phyloP scores from a whole-genome alignment of 2,113 vertebrate species.

The Otis tarda region DNA sequence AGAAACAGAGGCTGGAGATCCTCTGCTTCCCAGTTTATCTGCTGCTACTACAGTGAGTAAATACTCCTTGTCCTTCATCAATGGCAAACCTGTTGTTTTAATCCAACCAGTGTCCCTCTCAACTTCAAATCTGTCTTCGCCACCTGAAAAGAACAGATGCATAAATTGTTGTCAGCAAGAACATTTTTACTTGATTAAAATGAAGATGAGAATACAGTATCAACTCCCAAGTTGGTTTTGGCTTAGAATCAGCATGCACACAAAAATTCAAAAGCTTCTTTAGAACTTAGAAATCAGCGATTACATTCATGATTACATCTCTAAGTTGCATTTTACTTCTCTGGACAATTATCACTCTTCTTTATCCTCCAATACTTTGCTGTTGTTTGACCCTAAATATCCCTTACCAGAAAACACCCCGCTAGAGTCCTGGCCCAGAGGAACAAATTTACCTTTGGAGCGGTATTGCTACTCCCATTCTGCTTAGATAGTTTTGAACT shows the following conservation, averaged over 20 bases:
- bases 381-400: background rate
- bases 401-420: background rate
- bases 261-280: background rate
- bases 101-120: slow-evolving; percentile 85
- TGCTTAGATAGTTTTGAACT: background rate
- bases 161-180: background rate
- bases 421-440: background rate
- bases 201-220: background rate
- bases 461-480: background rate
- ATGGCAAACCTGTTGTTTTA: slow-evolving; percentile 81
- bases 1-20: slow-evolving; percentile 77
- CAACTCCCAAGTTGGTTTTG: background rate
- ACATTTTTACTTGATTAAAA: background rate
- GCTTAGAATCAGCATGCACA: background rate
- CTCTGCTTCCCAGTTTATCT: slow-evolving; percentile 82
- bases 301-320: background rate
- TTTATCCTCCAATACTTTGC: background rate
- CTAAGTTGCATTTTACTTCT: background rate
- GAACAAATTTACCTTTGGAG: background rate
- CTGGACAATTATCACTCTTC: background rate
- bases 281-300: background rate
- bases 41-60: slow-evolving; percentile 82
- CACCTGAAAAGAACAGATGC: slow-evolving; percentile 70
- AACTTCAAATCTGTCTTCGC: slow-evolving; percentile 85
- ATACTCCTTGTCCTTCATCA: slow-evolving; percentile 83